Base-by-base conservation (phyloP, 2,888 invertebrate genomes). In the Polia nebulosa region DNA sequence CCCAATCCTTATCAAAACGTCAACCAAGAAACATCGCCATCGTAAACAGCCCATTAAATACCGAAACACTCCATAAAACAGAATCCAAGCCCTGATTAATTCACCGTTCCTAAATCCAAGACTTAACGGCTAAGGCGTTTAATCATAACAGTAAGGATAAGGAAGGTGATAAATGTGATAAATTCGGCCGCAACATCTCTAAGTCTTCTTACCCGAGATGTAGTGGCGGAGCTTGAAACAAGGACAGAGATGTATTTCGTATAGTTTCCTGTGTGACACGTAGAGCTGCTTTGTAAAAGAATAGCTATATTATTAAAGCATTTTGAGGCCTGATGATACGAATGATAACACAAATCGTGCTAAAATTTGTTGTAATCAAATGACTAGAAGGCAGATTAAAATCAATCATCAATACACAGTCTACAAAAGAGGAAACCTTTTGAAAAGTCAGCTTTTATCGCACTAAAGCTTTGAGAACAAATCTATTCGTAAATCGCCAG, bases 51-150 rank as follows among this genome's bases (percentile, higher is more conserved):
- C 74, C 61, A 76, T 81, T 80, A 74, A 79, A 80, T 81, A 81
- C 68, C 80, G 75, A 77, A 82, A 81, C 81, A 83, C 68, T 67
- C 76, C 63, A 83, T 85, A 80, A 84, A 84, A 68, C 61, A 39
- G 49, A 76, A 70, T 70, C 71, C 57, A 70, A 71, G 76, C 60
- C 22, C 69, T 81, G 77, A 81, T 81, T 79, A 83, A 74, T 86
- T 82, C 74, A 62, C 77, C 59, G 78, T 76, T 77, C 77, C 63
- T 55, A 79, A 86, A 86, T 81, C 84, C 71, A 72, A 71, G 81
- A 69, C 59, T 78, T 78, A 80, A 78, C 74, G 56, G 73, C 52
- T 69, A 62, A 71, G 53, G 61, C 73, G 47, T 80, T 87, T 87
- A 84, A 82, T 84, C 83, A 82, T 81, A 79, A 78, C 72, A 52